A percentile compares a stretch with the other conserved stretches of the same genome.
Evolutionary conservation across 2,113 vertebrate species (phyloP).

Genomic region (Sander vitreus): DNA sequence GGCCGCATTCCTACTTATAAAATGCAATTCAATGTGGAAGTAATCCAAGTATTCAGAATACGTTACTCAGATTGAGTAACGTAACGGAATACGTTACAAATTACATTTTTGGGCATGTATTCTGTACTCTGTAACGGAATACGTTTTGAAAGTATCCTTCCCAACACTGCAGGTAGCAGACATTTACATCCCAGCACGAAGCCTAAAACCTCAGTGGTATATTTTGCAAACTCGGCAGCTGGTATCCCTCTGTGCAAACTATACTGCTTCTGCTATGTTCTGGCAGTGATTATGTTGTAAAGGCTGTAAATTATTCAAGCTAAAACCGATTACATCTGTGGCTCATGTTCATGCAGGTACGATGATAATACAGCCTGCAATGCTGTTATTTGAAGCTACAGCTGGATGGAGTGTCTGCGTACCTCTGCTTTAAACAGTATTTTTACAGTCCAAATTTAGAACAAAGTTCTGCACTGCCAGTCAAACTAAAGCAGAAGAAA

Average conservation of each 20-base stretch:
- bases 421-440: background rate
- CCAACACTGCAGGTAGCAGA: background rate
- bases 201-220: conserved; percentile 11
- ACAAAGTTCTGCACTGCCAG: conserved; percentile 20
- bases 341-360: conserved; percentile 45
- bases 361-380: background rate
- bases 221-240: conserved; percentile 35
- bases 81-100: no score
- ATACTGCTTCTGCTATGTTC: conserved; percentile 10
- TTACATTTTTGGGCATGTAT: no score
- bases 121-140: no score
- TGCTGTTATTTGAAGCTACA: conserved; percentile 15
- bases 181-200: conserved; percentile 10
- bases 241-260: conserved; percentile 25
- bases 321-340: conserved; percentile 49
- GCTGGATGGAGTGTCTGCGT: background rate
- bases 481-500: conserved; percentile 4
- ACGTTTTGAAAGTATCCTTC: no score
- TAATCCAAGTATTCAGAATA: no score
- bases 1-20: no score
- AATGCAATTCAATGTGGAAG: no score
- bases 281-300: conserved; percentile 26
- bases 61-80: no score
- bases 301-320: conserved; percentile 60
- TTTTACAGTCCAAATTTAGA: conserved; percentile 19